Evolutionary conservation across 2,888 invertebrate genomes (phyloP), one percentile per base, ranked within the genome.

Genomic region (Chymomyza procnemis): DNA sequence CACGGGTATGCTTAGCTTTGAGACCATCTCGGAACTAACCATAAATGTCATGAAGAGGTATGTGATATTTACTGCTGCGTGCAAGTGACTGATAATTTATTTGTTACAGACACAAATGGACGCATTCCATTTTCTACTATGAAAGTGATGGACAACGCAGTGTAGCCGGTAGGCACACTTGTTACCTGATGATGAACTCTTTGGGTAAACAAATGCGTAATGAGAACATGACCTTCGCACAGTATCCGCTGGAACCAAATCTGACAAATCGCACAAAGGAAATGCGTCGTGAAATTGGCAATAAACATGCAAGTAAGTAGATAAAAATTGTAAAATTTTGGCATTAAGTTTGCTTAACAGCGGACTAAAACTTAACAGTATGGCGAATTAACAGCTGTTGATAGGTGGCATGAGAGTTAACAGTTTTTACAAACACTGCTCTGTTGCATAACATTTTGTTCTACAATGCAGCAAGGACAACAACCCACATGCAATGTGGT

Each of bases 161-260:
- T 78, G 92, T 93, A 0, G 94, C 94, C 6, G 96, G 96, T 0
- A 91, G 92, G 12, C 93, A 93, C 71, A 96, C 96, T 5, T 97
- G 97, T 78, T 94, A 94, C 78, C 92, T 97, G 19, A 93, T 95
- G 90, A 95, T 96, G 91, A 93, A 94, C 71, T 94, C 95, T 0
- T 90, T 97, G 74, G 94, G 96, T 60, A 93, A 94, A 76, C 91
- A 90, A 79, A 91, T 92, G 91, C 90, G 92, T 5, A 80, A 83
- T 1, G 89, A 89, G 47, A 90, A 90, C 69, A 88, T 91, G 73
- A 89, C 88, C 8, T 91, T 90, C 67, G 84, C 90, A 6, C 89
- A 91, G 61, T 90, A 89, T 76, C 85, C 85, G 4, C 78, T 90
- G 6, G 88, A 89, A 62, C 68, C 85, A 4, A 81, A 82, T 6